Evolutionary conservation across 2,113 vertebrate species (phyloP).

Genomic region (Marmota monax): DNA sequence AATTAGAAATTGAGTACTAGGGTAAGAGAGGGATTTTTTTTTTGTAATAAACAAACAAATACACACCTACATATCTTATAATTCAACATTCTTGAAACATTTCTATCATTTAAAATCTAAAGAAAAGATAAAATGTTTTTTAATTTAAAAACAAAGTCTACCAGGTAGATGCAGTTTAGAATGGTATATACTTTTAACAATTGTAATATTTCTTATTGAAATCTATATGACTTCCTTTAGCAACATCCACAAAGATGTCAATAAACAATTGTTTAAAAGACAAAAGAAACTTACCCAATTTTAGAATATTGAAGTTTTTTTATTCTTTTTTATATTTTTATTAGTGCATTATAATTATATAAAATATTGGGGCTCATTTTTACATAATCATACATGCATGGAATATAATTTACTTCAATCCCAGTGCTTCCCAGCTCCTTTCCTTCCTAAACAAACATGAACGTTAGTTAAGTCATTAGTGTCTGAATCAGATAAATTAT

Average conservation of each 20-base stretch:
- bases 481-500: not conserved
- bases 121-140: not conserved
- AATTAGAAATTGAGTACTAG: not conserved
- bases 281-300: not conserved
- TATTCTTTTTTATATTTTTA: too few species aligned
- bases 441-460: not conserved
- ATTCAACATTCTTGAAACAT: slow-evolving; percentile 26
- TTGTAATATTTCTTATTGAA: not conserved
- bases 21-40: not conserved
- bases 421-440: too few species aligned
- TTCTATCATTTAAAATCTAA: slow-evolving; percentile 16
- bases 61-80: not conserved
- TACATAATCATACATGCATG: too few species aligned
- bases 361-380: too few species aligned
- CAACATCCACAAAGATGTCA: not conserved
- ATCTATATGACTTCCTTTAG: not conserved
- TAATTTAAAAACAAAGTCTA: slow-evolving; percentile 1
- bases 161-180: not conserved
- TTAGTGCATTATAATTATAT: too few species aligned
- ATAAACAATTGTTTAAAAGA: not conserved
- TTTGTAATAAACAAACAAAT: not conserved
- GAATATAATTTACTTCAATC: too few species aligned
- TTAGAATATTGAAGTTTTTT: not conserved
- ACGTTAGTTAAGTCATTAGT: not conserved
- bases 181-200: not conserved